Conservation (phyloP, 2,888 invertebrate genomes). For the Achlya flavicornis region DNA sequence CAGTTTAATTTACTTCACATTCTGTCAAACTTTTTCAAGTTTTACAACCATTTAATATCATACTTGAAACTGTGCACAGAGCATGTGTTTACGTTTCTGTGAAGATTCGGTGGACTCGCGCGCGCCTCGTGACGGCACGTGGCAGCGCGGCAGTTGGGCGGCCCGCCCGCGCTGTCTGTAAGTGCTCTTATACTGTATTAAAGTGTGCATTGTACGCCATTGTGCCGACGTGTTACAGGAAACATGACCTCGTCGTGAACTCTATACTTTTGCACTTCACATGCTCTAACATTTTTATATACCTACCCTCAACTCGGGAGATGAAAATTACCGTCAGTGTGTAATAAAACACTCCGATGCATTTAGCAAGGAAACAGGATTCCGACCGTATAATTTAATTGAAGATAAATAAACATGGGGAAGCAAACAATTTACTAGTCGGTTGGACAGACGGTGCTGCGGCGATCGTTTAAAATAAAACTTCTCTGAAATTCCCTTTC, state of each 20-base stretch:
- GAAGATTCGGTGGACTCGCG: background rate
- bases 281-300: constrained; percentile 8
- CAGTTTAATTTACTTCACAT: too few relatives aligned
- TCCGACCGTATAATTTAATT: background rate
- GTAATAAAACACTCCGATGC: background rate
- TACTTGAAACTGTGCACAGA: background rate
- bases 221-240: constrained; percentile 17
- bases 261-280: constrained; percentile 7
- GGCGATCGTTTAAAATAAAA: background rate
- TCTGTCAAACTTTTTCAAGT: too few relatives aligned
- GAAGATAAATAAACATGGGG: background rate
- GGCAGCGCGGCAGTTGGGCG: background rate
- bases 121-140: background rate
- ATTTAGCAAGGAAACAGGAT: background rate
- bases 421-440: background rate
- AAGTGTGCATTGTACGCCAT: constrained; percentile 19
- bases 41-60: too few relatives aligned
- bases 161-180: background rate
- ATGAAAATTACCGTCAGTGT: too few relatives aligned
- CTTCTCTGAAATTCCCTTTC: background rate
- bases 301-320: background rate
- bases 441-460: background rate
- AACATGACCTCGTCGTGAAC: constrained; percentile 13
- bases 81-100: background rate
- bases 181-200: constrained; percentile 7